Evolutionary conservation across 2,113 vertebrate species (phyloP), one percentile per base, ranked within the genome.

Genomic region (Oriolus oriolus): DNA sequence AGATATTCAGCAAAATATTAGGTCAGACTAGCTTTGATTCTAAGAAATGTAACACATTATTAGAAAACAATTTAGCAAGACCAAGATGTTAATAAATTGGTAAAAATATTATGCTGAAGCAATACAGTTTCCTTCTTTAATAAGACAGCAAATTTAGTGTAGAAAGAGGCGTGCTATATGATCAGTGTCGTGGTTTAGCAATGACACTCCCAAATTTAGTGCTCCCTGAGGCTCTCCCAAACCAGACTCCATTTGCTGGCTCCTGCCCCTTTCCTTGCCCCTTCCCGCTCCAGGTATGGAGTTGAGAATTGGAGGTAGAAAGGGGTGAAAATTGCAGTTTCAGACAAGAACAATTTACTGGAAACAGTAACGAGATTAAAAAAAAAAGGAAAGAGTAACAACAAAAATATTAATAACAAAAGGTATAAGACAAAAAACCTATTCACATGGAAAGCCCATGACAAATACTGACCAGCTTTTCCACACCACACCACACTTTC

Each of bases 241-340:
- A 60, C 2, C 7, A 69, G 45, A 77, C 10, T 69, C 18, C 0
- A 0, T 18, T 60, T 22, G 15, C 22, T 37, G 1, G 0, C 14
- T 76, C 37, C 17, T 6, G 9, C 6, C 8, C 21, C 3, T 77
- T 52, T 68, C 22, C 17, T 60, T 44, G 9, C 14, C 2, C 18
- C 22, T 37, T 60, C 22, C 39, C 0, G 0, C 27, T 44, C 33
- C 4, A 1, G 27, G 21, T 14, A 66, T 11, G 24, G 21, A 59
- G 9, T 18, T 15, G 9, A 44, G 44, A 76, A 50, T 5, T 68
- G 13, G 14, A 76, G 22, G 11, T 15, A 68, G 9, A 44, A 59
- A 68, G 12, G 21, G 6, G 27, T 52, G 17, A 59, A 77, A 76
- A 44, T 26, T 52, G 18, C 21, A 33, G 8, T 42, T 85, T 66